These are phyloP conservation scores for Otocyon megalotis DNA, from an alignment of 2,113 vertebrate genomes.

Conservation along the genomic window DNA sequence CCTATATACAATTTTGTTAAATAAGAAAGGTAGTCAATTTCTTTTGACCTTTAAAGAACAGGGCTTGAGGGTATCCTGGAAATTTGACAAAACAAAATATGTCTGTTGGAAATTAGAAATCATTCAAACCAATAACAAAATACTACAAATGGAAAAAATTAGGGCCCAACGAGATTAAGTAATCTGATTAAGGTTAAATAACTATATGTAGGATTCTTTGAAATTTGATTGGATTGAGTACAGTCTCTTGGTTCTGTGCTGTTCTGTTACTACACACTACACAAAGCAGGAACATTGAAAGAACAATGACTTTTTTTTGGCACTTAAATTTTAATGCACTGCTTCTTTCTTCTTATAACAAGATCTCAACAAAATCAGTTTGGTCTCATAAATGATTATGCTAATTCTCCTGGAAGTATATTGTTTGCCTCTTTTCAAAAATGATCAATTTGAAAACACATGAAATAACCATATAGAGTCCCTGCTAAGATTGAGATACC, in stretches of 20 bases:
- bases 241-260: not conserved
- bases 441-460: not conserved
- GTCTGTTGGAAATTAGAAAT: not conserved
- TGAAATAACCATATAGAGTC: not conserved
- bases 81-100: not conserved
- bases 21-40: slow-evolving; percentile 21
- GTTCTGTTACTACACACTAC: not conserved
- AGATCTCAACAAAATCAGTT: not conserved
- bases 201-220: not conserved
- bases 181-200: not conserved
- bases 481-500: not conserved
- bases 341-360: not conserved
- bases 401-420: not conserved
- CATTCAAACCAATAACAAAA: not conserved
- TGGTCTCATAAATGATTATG: not conserved
- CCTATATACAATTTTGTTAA: not conserved
- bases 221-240: not conserved
- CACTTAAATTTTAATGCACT: not conserved
- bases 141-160: not conserved
- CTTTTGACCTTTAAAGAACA: not conserved
- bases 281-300: not conserved
- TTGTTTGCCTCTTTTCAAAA: not conserved
- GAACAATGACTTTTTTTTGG: not conserved
- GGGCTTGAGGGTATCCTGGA: not conserved
- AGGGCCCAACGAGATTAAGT: not conserved